Evolutionary conservation across 2,888 invertebrate genomes (phyloP), one percentile per base, ranked within the genome.

Genomic region (Torymus aiolomorphi): DNA sequence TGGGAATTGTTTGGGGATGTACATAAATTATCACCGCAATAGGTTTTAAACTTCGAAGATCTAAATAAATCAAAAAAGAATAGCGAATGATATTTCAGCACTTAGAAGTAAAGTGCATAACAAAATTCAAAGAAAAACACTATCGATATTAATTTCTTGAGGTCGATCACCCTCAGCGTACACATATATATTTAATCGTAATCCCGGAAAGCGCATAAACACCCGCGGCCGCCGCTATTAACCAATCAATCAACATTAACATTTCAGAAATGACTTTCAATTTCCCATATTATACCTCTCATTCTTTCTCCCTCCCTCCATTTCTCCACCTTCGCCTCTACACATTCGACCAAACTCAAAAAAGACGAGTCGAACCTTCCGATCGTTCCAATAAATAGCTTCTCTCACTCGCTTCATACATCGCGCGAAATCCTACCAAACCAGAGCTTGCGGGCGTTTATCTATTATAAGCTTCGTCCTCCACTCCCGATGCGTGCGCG

Each of bases 391-490:
- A 42, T 61, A 71, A 18, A 69, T 42, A 42, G 42, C 42, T 8
- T 42, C 8, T 42, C 42, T 42, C 42, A 8, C 42, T 31, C 42
- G 12, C 61, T 51, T 67, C 75, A 13, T 67, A 61, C 49, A 24
- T 13, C 75, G 18, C 24, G 13, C 57, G 14, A 75, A 76, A 67
- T 75, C 67, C 61, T 24, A 51, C 18, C 11, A 42, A 24, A 24
- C 52, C 16, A 67, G 57, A 42, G 51, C n/a, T 51, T 31, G 61
- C 56, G 56, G 24, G 56, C 61, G 76, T 62, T 73, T 82, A 80
- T 78, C 78, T 80, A 79, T 83, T 83, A 81, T 84, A 84, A 85
- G 84, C 84, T 56, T 59, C 76, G 20, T 42, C 62, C 31, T 52
- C 42, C 42, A 42, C 42, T 42, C 42, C 5, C 42, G 42, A 42